phyloP scores from a whole-genome alignment of 2,113 vertebrate species.

The Mionectes macconnelli region DNA sequence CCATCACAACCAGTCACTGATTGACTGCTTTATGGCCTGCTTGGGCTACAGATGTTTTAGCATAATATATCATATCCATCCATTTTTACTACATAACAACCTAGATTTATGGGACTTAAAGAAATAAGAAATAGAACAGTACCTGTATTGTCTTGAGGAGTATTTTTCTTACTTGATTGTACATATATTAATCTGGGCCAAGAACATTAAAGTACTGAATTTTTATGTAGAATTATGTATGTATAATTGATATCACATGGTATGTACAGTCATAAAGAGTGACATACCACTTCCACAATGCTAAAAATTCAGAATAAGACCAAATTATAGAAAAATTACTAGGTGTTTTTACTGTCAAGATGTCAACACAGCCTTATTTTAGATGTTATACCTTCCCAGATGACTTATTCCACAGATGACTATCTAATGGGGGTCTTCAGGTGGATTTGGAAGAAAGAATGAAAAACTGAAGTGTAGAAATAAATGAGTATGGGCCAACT shows the following conservation, averaged over 20 bases:
- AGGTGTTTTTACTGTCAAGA: not conserved
- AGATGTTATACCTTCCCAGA: not conserved
- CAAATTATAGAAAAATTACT: not conserved
- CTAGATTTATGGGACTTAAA: not conserved
- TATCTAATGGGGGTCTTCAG: not conserved
- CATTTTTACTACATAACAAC: not conserved
- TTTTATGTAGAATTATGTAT: not conserved
- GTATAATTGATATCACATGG: not conserved
- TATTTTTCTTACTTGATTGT: not conserved
- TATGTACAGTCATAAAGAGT: not conserved
- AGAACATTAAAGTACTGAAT: not conserved
- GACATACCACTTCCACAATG: not conserved
- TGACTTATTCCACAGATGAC: fast-evolving
- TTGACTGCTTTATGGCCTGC: not conserved
- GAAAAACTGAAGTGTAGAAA: not conserved
- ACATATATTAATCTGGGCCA: not conserved
- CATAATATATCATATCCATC: not conserved
- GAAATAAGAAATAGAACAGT: not conserved
- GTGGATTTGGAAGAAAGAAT: not conserved
- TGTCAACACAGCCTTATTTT: not conserved
- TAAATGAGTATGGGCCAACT: not conserved
- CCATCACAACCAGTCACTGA: not conserved
- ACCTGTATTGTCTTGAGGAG: not conserved
- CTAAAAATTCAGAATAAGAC: not conserved
- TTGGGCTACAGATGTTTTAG: not conserved